phyloP scores from a whole-genome alignment of 2,888 invertebrate species.

The Autographa gamma region DNA sequence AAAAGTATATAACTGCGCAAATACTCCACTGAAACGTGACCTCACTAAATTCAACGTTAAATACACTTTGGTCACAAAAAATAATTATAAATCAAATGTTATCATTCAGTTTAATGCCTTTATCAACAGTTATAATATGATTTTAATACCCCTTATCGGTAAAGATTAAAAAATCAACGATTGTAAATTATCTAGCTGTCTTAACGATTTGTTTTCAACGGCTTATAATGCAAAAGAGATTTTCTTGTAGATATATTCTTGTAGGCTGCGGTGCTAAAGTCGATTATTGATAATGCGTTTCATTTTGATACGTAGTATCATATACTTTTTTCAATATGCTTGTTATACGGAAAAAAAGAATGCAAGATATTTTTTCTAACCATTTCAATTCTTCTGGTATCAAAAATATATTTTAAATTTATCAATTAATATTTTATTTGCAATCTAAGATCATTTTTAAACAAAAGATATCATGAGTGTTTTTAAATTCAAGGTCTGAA shows the following conservation, averaged over 20 bases:
- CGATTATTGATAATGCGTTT: not conserved
- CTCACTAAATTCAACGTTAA: slow-evolving; percentile 6
- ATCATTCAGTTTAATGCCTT: slow-evolving; percentile 82
- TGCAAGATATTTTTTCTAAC: no score
- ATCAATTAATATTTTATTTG: no score
- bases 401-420: no score
- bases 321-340: not conserved
- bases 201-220: slow-evolving; percentile 36
- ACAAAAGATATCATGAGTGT: no score
- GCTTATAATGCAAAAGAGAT: not conserved
- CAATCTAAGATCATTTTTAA: no score
- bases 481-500: no score
- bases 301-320: not conserved
- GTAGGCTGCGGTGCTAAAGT: not conserved
- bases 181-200: slow-evolving; percentile 71
- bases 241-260: not conserved
- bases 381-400: no score
- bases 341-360: not conserved
- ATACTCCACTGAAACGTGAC: slow-evolving; percentile 10
- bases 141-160: slow-evolving; percentile 78
- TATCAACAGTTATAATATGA: slow-evolving; percentile 80
- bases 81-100: slow-evolving; percentile 86
- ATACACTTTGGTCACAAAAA: slow-evolving; percentile 34
- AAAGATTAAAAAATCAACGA: slow-evolving; percentile 78
- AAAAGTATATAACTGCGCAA: not conserved